Conservation (phyloP, 2,797 vertebrate genomes). For the Artibeus jamaicensis region DNA sequence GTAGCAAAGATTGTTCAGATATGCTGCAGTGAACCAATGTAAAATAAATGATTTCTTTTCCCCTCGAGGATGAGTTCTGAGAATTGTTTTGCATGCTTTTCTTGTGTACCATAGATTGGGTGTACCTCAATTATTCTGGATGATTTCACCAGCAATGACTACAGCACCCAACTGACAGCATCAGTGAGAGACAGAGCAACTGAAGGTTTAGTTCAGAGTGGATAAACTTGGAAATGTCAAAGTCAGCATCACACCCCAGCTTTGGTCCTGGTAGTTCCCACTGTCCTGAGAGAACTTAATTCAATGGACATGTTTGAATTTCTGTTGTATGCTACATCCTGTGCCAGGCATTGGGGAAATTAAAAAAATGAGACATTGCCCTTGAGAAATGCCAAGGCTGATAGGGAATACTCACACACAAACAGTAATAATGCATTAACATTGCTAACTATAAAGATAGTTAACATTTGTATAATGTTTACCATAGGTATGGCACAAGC, state of each 20-base stretch:
- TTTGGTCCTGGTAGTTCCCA: neutral
- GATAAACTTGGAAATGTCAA: neutral
- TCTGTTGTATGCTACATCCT: neutral
- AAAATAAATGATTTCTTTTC: constrained; percentile 28
- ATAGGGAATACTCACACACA: neutral
- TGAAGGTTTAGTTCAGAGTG: neutral
- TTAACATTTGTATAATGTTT: neutral
- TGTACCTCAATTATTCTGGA: neutral
- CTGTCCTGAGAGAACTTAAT: neutral
- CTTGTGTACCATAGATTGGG: neutral
- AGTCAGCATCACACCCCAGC: neutral
- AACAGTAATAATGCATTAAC: neutral
- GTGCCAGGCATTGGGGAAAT: neutral
- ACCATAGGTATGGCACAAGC: neutral
- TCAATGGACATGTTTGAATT: neutral
- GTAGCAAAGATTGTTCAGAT: constrained; percentile 2
- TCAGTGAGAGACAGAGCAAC: neutral
- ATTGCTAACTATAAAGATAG: neutral
- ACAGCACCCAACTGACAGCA: neutral
- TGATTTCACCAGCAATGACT: neutral
- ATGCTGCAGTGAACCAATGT: constrained; percentile 19
- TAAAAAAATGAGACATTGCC: neutral
- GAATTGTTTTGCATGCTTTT: neutral
- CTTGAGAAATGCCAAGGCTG: neutral
- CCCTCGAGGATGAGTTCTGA: neutral